Percentiles rank a stretch among this genome's conserved stretches.
phyloP scores from a whole-genome alignment of 2,113 vertebrate species.

The Micromys minutus region DNA sequence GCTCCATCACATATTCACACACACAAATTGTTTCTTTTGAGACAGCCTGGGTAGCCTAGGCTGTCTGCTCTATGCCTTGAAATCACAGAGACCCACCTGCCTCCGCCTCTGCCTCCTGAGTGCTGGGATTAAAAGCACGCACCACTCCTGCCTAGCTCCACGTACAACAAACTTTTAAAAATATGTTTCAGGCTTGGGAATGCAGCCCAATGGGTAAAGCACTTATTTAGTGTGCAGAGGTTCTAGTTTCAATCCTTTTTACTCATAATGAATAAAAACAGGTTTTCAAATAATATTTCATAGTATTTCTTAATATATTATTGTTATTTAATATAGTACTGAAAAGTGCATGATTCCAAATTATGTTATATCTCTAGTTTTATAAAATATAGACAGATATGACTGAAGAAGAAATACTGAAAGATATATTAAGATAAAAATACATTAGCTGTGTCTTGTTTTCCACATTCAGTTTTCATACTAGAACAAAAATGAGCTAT shows the following conservation, averaged over 20 bases:
- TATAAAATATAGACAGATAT: neutral
- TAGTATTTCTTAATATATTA: neutral
- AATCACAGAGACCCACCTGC: neutral
- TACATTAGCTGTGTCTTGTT: neutral
- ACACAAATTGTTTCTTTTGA: neutral
- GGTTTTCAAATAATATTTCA: conserved; percentile 15
- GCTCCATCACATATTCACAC: too few relatives aligned
- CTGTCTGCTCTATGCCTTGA: neutral
- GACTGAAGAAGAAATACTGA: neutral
- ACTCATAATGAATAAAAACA: neutral
- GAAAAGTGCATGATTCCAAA: conserved; percentile 32
- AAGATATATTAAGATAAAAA: neutral
- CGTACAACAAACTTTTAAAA: neutral
- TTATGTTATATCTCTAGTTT: conserved; percentile 12
- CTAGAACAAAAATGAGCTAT: conserved; percentile 41
- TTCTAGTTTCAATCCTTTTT: neutral
- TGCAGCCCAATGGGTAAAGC: neutral
- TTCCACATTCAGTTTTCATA: conserved; percentile 19
- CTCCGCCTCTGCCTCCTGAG: neutral
- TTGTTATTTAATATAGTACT: neutral
- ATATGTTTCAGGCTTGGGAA: neutral
- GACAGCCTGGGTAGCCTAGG: neutral
- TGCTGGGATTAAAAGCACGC: neutral
- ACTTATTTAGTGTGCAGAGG: neutral
- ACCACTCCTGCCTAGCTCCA: neutral